A percentile compares a stretch with the other conserved stretches of the same genome.
Conservation (phyloP, 1,140 invertebrate species). For the Chionoecetes opilio region DNA sequence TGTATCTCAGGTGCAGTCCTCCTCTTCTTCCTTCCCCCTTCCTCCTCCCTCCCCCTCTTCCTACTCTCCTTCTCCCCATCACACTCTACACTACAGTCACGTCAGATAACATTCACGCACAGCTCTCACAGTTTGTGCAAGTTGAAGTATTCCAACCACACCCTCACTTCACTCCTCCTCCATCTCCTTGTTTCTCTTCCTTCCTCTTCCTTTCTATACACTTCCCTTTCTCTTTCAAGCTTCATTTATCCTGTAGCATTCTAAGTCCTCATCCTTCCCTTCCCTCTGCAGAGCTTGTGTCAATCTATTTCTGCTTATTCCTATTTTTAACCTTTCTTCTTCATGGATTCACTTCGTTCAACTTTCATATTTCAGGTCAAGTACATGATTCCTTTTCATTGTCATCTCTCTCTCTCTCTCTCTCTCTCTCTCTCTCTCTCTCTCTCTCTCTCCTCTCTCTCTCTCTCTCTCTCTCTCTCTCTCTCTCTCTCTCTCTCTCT, state of each 20-base stretch:
- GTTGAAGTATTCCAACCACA: neutral
- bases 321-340: no score
- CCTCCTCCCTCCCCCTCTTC: neutral
- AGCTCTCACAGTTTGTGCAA: neutral
- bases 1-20: neutral
- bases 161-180: neutral
- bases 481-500: neutral
- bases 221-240: no score
- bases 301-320: neutral
- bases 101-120: constrained; percentile 16
- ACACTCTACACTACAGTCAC: no score
- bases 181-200: neutral
- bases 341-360: no score
- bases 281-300: no score
- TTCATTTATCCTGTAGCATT: no score
- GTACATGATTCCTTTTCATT: no score
- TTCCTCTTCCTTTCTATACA: no score
- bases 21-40: neutral
- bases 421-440: neutral
- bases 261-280: neutral
- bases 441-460: neutral
- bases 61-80: neutral
- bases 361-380: no score
- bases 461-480: neutral
- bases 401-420: no score